Evolutionary conservation across 2,888 invertebrate species (phyloP), one percentile per base, ranked within the genome.

Genomic region (Cantharis nigra): DNA sequence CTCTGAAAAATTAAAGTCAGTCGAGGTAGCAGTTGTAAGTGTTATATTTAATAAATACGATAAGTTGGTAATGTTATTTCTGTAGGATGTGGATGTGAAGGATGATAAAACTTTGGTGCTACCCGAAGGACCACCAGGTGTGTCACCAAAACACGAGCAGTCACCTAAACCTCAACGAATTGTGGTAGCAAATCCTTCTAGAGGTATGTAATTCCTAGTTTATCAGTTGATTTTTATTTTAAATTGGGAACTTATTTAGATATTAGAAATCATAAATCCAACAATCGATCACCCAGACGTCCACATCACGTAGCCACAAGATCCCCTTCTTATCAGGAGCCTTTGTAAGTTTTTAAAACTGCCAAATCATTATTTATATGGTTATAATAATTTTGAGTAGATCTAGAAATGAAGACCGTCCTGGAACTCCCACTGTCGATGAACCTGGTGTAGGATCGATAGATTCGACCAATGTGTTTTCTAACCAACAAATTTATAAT

Each of bases 361-460:
- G 5, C 7, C 7, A 7, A 49, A 5, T 4, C 9, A 49, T 3
- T 71, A 49, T 3, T 71, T 2, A 3, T 26, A 30, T 23, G 1
- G 3, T 2, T 49, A 30, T 20, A 65, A 23, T 70, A 18, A 71
- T 75, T 69, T 63, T 33, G 9, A 72, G 20, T 26, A 81, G 81
- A 67, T 72, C 78, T 69, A 70, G 80, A 63, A 76, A 69, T 9
- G 93, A 93, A 86, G 94, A 93, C 83, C 90, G 94, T 70, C 91
- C 94, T 0, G 93, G 92, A 70, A 94, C 94, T 9, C 94, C 94
- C 1, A 94, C 94, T 0, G 91, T 94, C 70, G 93, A 93, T 83
- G 93, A 93, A 86, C 88, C 89, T 14, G 89, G 86, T 11, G 80
- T 80, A 67, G 80, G 78, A 4, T 78, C 77, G 20, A 67, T 71